Evolutionary conservation across 2,888 invertebrate species (phyloP).

Genomic region (Nemotelus pantherinus): DNA sequence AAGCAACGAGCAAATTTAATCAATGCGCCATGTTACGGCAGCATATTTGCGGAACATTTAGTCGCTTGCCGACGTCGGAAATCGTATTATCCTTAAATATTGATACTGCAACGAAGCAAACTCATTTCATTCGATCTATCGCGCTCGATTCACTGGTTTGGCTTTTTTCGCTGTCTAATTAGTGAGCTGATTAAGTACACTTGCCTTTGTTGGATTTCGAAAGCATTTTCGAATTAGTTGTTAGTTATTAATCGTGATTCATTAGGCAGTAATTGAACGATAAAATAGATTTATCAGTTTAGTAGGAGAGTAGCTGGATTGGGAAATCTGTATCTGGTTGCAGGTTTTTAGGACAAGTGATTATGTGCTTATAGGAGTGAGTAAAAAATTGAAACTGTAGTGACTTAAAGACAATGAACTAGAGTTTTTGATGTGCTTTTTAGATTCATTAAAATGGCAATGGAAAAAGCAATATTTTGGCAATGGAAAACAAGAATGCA

Average conservation of each 20-base stretch:
- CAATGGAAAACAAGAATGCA: no score
- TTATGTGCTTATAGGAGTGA: no score
- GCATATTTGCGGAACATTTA: not conserved
- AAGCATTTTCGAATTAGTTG: not conserved
- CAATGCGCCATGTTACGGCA: not conserved
- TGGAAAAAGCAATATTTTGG: no score
- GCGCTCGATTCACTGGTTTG: not conserved
- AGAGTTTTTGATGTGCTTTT: no score
- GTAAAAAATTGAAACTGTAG: no score
- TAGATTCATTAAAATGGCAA: no score
- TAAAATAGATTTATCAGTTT: not conserved
- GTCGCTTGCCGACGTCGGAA: not conserved
- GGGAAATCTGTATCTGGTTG: no score
- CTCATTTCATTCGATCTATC: constrained; percentile 7
- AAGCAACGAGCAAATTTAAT: not conserved
- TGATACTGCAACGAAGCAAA: constrained; percentile 16
- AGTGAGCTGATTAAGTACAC: constrained; percentile 22
- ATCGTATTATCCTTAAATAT: constrained; percentile 7
- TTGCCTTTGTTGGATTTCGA: not conserved
- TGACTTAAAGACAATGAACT: no score
- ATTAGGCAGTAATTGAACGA: not conserved
- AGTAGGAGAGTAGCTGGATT: no score
- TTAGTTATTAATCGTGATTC: not conserved
- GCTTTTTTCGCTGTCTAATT: constrained; percentile 20
- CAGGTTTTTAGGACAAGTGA: no score